These are phyloP conservation scores for Oncorhynchus nerka DNA, from an alignment of 2,113 vertebrate genomes.

Conservation along the genomic window DNA sequence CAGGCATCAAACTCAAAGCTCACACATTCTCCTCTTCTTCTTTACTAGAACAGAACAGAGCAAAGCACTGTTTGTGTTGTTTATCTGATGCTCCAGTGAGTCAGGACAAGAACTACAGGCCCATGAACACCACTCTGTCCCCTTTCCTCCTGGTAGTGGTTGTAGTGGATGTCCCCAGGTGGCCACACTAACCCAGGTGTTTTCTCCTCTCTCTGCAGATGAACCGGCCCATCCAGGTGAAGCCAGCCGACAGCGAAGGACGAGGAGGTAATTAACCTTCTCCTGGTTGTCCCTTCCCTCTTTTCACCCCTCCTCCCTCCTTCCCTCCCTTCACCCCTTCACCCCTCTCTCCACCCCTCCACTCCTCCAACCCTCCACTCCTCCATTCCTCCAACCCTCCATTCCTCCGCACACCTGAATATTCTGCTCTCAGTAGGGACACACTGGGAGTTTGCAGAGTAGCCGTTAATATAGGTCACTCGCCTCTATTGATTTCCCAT, in stretches of 20 bases:
- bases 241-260: conserved; percentile 98
- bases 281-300: conserved; percentile 44
- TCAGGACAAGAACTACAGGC: conserved; percentile 22
- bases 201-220: conserved; percentile 78
- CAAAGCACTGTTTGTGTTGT: conserved; percentile 51
- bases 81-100: conserved; percentile 29
- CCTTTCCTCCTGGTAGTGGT: conserved; percentile 5
- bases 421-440: conserved; percentile 60
- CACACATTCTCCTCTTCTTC: conserved; percentile 53
- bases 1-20: conserved; percentile 36
- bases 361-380: conserved; percentile 19
- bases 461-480: conserved; percentile 74
- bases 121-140: background rate
- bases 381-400: background rate
- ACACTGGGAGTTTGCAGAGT: conserved; percentile 61
- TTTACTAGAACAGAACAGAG: conserved; percentile 3
- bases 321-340: conserved; percentile 13
- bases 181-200: conserved; percentile 55
- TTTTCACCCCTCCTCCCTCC: background rate
- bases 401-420: conserved; percentile 47
- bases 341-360: conserved; percentile 16
- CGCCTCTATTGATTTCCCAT: conserved; percentile 74
- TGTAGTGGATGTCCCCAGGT: conserved; percentile 1
- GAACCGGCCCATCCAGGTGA: conserved; percentile 99
- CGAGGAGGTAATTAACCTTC: conserved; percentile 91